Evolutionary conservation across 2,888 invertebrate species (phyloP).

Genomic region (Stenotaenia linearis): DNA sequence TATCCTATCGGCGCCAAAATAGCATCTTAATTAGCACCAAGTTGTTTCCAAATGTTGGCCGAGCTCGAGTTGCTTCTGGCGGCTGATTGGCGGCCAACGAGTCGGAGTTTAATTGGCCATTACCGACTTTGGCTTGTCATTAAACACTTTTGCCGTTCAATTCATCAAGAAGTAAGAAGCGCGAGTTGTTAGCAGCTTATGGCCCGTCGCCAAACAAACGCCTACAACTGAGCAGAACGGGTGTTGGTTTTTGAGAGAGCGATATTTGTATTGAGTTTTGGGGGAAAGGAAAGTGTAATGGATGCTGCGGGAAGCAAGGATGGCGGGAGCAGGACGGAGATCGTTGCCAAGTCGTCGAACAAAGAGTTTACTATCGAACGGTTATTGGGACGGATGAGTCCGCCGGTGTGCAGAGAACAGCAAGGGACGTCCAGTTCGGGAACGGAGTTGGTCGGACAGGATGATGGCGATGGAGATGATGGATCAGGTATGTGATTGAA

Average conservation of each 20-base stretch:
- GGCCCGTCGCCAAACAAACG: background rate
- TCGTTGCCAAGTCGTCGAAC: background rate
- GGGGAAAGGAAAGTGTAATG: background rate
- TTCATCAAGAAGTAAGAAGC: background rate
- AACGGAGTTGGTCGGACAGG: background rate
- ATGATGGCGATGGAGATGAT: background rate
- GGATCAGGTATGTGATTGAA: background rate
- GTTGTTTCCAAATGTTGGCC: conserved; percentile 26
- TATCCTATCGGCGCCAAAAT: conserved; percentile 6
- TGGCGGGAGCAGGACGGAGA: background rate
- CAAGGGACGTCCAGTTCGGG: background rate
- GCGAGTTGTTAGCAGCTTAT: background rate
- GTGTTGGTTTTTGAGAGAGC: too few relatives aligned
- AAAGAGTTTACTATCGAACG: background rate
- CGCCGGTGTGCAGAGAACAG: background rate
- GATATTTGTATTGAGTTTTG: too few relatives aligned
- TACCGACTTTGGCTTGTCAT: conserved; percentile 6
- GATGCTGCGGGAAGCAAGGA: background rate
- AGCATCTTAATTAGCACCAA: conserved; percentile 29
- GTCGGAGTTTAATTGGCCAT: conserved; percentile 26
- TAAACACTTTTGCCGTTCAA: conserved; percentile 18
- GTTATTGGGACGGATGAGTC: background rate
- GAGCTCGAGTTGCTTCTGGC: conserved; percentile 13
- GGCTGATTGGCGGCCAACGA: conserved; percentile 19
- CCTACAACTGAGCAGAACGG: background rate